Conservation (phyloP, 1,140 invertebrate genomes). For the Cotesia chilonis region DNA sequence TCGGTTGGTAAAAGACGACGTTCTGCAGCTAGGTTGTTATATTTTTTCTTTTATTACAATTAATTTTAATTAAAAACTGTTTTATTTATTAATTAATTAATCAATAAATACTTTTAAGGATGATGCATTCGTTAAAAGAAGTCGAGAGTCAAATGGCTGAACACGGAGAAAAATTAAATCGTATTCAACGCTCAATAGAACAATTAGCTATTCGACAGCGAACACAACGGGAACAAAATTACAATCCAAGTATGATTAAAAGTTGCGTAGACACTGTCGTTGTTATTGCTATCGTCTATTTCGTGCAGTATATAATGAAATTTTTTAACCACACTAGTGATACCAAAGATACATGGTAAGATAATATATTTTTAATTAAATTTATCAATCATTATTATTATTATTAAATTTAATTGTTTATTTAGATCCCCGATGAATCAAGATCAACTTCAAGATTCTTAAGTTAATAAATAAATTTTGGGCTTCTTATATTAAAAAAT, state of each 20-base stretch:
- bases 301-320: conserved; percentile 59
- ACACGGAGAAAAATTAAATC: conserved; percentile 60
- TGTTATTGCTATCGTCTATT: conserved; percentile 57
- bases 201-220: conserved; percentile 60
- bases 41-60: neutral
- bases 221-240: conserved; percentile 52
- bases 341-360: conserved; percentile 41
- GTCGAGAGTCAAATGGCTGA: conserved; percentile 58
- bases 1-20: conserved; percentile 61
- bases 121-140: conserved; percentile 56
- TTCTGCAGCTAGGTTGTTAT: conserved; percentile 52
- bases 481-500: neutral
- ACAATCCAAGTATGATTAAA: conserved; percentile 54
- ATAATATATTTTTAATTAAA: neutral
- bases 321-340: conserved; percentile 46
- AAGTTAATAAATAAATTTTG: neutral
- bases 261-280: conserved; percentile 57
- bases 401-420: neutral
- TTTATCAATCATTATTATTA: neutral
- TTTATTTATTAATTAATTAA: neutral
- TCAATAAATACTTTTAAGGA: conserved; percentile 44
- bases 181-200: conserved; percentile 60
- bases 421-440: neutral
- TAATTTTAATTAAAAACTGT: too few species aligned
- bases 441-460: too few species aligned